Conservation (phyloP, 2,113 vertebrate genomes). For the Seriola dumerili region DNA sequence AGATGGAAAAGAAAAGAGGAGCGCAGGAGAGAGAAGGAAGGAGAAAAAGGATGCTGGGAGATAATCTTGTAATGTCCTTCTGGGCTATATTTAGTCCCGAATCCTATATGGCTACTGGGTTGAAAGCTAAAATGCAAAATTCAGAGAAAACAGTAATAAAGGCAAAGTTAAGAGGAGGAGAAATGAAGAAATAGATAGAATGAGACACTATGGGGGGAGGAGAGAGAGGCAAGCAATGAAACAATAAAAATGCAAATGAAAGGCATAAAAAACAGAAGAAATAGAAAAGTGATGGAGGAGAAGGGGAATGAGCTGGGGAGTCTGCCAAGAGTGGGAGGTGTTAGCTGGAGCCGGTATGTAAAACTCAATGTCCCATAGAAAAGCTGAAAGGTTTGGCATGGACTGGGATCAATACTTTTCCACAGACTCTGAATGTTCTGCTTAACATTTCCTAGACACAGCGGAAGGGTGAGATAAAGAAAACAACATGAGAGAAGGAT, state of each 20-base stretch:
- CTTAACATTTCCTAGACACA: slow-evolving; percentile 18
- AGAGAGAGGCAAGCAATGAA: slow-evolving; percentile 62
- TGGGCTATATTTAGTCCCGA: slow-evolving; percentile 72
- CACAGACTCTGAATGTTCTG: slow-evolving; percentile 1
- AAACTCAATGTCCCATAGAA: slow-evolving; percentile 48
- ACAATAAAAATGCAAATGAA: slow-evolving; percentile 81
- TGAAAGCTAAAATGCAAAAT: slow-evolving; percentile 42
- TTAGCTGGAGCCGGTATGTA: slow-evolving; percentile 33
- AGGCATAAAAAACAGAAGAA: slow-evolving; percentile 57
- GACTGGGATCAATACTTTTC: slow-evolving; percentile 54
- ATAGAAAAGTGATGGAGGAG: slow-evolving; percentile 58
- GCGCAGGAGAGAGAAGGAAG: slow-evolving; percentile 6
- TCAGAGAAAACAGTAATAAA: slow-evolving; percentile 35
- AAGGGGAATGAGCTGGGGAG: slow-evolving; percentile 43
- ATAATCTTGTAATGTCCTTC: slow-evolving; percentile 71
- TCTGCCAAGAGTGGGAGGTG: slow-evolving; percentile 39
- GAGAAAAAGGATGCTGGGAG: slow-evolving; percentile 39
- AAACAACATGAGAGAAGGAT: not conserved
- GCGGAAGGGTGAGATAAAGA: not conserved
- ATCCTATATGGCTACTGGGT: slow-evolving; percentile 59
- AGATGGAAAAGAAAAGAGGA: slow-evolving; percentile 21
- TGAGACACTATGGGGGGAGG: slow-evolving; percentile 47
- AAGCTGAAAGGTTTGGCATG: slow-evolving; percentile 29
- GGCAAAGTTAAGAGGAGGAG: slow-evolving; percentile 54
- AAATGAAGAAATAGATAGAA: slow-evolving; percentile 64